phyloP scores from a whole-genome alignment of 2,888 invertebrate genomes.

The Molorchus minor region DNA sequence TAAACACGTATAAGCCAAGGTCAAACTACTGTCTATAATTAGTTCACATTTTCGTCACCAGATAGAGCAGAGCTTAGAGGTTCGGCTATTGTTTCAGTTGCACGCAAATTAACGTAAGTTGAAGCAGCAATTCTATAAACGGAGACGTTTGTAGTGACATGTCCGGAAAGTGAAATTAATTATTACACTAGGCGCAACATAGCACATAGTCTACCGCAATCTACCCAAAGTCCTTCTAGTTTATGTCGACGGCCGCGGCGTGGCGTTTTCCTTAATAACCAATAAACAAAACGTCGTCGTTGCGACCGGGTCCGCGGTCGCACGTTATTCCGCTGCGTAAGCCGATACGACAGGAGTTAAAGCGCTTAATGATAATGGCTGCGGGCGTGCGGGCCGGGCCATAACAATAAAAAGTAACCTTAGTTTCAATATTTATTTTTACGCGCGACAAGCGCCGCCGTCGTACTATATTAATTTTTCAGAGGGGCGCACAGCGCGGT shows the following conservation, averaged over 20 bases:
- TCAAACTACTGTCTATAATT: too few relatives aligned
- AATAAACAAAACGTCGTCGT: neutral
- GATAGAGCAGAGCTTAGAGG: too few relatives aligned
- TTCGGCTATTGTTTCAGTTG: too few relatives aligned
- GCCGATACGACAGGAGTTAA: slow-evolving; percentile 30
- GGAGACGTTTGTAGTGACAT: too few relatives aligned
- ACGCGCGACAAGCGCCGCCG: slow-evolving; percentile 49
- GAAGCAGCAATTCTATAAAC: too few relatives aligned
- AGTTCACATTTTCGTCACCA: too few relatives aligned
- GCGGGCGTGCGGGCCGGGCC: slow-evolving; percentile 41
- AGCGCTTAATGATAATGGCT: slow-evolving; percentile 48
- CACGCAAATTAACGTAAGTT: too few relatives aligned
- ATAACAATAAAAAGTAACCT: slow-evolving; percentile 56
- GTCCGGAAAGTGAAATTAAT: too few relatives aligned
- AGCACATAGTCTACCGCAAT: too few relatives aligned
- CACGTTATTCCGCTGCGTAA: slow-evolving; percentile 6
- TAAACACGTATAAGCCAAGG: too few relatives aligned
- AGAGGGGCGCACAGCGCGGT: slow-evolving; percentile 42
- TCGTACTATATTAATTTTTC: slow-evolving; percentile 56
- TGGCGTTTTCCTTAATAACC: neutral
- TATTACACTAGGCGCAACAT: too few relatives aligned
- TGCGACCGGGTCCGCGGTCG: neutral
- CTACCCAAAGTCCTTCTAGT: neutral
- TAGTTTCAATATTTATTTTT: slow-evolving; percentile 56
- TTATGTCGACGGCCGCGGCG: neutral